Evolutionary conservation across 2,113 vertebrate genomes (phyloP).

Genomic region (Numenius arquata): DNA sequence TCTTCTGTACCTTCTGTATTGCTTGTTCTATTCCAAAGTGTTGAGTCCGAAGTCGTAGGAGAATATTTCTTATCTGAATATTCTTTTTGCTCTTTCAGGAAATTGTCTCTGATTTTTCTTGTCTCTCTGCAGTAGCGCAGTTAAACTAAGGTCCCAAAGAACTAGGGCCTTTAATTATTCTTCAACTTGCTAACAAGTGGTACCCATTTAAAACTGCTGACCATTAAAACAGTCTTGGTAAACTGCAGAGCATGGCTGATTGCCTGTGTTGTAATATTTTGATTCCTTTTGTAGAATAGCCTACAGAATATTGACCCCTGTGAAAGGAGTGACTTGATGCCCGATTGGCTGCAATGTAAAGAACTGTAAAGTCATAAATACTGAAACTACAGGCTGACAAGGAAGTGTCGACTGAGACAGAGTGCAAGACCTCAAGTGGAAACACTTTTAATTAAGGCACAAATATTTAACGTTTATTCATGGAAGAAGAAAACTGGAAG

Average conservation of each 20-base stretch:
- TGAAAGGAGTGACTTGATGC: conserved; percentile 19
- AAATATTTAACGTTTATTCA: background rate
- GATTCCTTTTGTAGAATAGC: background rate
- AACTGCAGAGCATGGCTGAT: background rate
- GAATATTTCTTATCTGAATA: background rate
- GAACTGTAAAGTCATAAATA: conserved; percentile 22
- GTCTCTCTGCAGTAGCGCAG: background rate
- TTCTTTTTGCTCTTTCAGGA: background rate
- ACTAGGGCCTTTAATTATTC: background rate
- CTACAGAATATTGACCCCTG: background rate
- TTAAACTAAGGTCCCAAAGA: background rate
- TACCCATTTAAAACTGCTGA: background rate
- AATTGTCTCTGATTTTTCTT: background rate
- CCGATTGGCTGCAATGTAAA: background rate
- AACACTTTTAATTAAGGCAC: conserved; percentile 37
- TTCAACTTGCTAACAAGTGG: background rate
- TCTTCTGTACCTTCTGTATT: background rate
- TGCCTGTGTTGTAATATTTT: background rate
- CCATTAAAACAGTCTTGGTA: background rate
- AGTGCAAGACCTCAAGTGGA: conserved; percentile 43
- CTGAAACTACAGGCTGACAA: background rate
- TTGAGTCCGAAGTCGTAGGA: background rate
- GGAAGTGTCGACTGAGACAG: background rate
- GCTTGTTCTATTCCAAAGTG: background rate
- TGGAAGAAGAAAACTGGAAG: background rate